Base-by-base conservation (phyloP, 2,797 vertebrate species). In the Rhabdophis nuchalis region DNA sequence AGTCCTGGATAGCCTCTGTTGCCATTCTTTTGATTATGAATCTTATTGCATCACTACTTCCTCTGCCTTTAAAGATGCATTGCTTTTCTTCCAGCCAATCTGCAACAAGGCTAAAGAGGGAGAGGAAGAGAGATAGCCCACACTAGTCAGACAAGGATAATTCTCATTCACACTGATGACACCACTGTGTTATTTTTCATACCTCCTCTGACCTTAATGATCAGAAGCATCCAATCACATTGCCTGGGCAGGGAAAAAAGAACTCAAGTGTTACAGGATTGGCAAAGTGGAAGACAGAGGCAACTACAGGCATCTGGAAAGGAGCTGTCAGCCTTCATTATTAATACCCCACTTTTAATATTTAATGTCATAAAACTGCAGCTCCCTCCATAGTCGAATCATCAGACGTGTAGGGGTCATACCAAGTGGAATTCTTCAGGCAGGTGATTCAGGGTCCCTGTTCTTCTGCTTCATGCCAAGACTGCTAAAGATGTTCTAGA, bases 311-410 rank as follows among this genome's bases (percentile, higher is more conserved):
- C 96, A 96, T 96, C 82, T 95, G 85, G 93, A 98, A 97, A 97
- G 96, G 96, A 97, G 96, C 97, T 98, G 98, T 98, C 98, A 98
- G 97, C 97, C 97, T 97, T 97, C 97, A 97, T 98, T 98, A 98
- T 98, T 98, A 98, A 98, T 98, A 97, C 95, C 96, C 94, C 93
- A 92, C 96, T 96, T 95, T 98, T 98, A 98, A 98, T 98, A 98
- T 98, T 98, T 98, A 98, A 98, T 98, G 97, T 97, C 97, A 98
- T 97, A 98, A 98, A 98, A 98, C 97, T 96, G 86, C 94, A 95
- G 96, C 96, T 98, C 96, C 96, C 96, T 96, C 96, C 93, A 0
- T 96, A 95, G 95, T 95, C 93, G 95, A 94, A 91, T 96, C 97
- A 96, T 97, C 95, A 97, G 96, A 97, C 95, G 97, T 95, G 92